Evolutionary conservation across 2,113 vertebrate species (phyloP).

Genomic region (Tragulus kanchil): DNA sequence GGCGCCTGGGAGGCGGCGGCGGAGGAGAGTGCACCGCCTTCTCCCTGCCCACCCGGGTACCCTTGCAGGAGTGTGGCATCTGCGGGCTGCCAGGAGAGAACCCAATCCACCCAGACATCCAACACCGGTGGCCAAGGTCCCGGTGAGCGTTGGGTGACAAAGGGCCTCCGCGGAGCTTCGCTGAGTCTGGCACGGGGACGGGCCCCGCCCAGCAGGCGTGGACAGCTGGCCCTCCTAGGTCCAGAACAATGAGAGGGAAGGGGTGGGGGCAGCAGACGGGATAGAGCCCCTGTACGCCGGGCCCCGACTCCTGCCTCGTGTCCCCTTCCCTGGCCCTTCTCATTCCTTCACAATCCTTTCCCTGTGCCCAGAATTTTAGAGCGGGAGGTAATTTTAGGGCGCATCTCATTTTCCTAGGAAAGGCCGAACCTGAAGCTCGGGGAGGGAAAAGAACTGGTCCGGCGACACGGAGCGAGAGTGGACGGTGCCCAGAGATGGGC

Average conservation of each 20-base stretch:
- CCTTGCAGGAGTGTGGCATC: conserved; percentile 45
- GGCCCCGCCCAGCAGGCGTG: conserved; percentile 34
- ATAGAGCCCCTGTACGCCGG: accelerated
- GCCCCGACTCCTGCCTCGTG: background rate
- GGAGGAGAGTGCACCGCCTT: background rate
- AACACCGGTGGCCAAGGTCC: background rate
- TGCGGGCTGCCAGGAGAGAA: conserved; percentile 72
- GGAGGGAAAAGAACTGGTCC: background rate
- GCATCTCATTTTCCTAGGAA: background rate
- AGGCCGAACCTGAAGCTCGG: background rate
- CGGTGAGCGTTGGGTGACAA: conserved; percentile 66
- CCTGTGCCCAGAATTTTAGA: background rate
- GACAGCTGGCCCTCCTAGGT: conserved; percentile 21
- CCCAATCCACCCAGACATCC: conserved; percentile 38
- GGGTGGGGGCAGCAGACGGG: background rate
- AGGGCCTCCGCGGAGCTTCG: conserved; percentile 68
- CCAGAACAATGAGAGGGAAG: background rate
- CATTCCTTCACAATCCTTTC: background rate
- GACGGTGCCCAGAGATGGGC: background rate
- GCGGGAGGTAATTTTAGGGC: background rate
- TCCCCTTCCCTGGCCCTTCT: background rate
- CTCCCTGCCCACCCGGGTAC: background rate
- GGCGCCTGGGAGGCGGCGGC: background rate
- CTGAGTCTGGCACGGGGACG: background rate
- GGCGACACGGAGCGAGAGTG: background rate